phyloP scores from a whole-genome alignment of 2,888 invertebrate genomes.

The Liodrosophila aerea region DNA sequence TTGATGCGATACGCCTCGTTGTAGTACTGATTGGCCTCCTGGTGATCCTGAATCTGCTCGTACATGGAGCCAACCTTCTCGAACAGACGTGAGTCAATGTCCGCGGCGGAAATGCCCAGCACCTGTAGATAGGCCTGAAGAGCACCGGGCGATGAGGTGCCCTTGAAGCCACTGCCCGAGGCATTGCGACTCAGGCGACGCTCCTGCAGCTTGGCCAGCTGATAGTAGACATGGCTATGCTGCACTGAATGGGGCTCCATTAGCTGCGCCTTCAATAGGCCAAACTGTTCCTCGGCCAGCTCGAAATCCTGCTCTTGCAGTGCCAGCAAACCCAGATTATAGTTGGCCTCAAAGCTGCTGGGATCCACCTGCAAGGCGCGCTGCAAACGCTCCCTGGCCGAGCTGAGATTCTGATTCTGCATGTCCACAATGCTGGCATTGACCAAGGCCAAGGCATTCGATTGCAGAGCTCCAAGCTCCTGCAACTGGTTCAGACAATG shows the following conservation, averaged over 20 bases:
- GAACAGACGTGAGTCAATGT: constrained; percentile 93
- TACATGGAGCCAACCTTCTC: constrained; percentile 95
- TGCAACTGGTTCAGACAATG: constrained; percentile 88
- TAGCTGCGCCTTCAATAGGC: constrained; percentile 85
- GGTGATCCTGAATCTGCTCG: constrained; percentile 94
- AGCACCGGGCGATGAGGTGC: constrained; percentile 83
- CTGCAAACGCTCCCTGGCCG: constrained; percentile 88
- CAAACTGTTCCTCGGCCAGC: constrained; percentile 90
- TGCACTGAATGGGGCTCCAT: constrained; percentile 78
- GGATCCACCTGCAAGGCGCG: constrained; percentile 91
- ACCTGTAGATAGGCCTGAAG: constrained; percentile 89
- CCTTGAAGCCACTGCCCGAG: constrained; percentile 38
- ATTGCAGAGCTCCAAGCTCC: constrained; percentile 86
- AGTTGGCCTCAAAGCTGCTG: constrained; percentile 92
- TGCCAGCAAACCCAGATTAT: constrained; percentile 87
- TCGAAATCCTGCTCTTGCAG: constrained; percentile 86
- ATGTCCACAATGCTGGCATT: constrained; percentile 92
- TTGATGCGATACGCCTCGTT: constrained; percentile 81
- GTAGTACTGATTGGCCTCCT: constrained; percentile 86
- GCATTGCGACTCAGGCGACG: constrained; percentile 70
- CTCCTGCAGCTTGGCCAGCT: constrained; percentile 91
- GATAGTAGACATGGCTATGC: constrained; percentile 86
- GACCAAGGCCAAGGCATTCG: constrained; percentile 91
- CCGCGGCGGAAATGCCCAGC: constrained; percentile 90
- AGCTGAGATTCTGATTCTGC: constrained; percentile 86